Evolutionary conservation across 2,113 vertebrate species (phyloP).

Genomic region (Toxotes chatareus): DNA sequence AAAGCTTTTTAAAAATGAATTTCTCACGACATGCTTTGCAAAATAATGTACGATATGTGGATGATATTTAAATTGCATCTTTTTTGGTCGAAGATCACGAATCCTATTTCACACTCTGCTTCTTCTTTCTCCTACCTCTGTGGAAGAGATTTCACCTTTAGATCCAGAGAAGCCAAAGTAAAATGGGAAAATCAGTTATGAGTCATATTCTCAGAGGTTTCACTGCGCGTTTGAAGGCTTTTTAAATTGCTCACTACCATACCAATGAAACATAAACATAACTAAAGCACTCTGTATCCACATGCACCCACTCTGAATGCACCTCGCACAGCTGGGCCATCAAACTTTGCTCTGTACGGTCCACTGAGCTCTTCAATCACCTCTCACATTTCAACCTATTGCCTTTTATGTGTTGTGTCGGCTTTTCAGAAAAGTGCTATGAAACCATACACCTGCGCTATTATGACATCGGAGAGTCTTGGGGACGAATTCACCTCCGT

Average conservation of each 20-base stretch:
- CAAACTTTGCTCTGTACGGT: constrained; percentile 4
- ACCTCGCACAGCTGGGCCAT: not conserved
- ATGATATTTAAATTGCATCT: not conserved
- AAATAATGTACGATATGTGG: not conserved
- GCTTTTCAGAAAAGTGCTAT: constrained; percentile 89
- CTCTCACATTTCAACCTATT: constrained; percentile 55
- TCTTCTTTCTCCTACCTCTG: not conserved
- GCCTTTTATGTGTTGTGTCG: constrained; percentile 43
- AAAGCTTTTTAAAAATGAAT: not conserved
- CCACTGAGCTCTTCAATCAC: constrained; percentile 43
- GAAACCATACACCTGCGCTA: constrained; percentile 86
- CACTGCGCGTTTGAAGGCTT: not conserved
- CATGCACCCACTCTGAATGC: not conserved
- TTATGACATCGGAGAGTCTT: constrained; percentile 87
- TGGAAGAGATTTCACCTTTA: not conserved
- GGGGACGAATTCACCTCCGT: constrained; percentile 88
- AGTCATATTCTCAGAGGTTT: not conserved
- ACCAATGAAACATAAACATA: not conserved
- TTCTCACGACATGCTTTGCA: not conserved
- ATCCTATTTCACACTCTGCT: not conserved
- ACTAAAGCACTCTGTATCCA: not conserved
- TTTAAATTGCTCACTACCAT: not conserved
- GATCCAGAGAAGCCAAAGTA: not conserved
- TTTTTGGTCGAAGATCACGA: not conserved
- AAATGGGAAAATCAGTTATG: not conserved